These are phyloP conservation scores for Stichopus horrens DNA, from an alignment of 53 echinoderm and acorn worm genomes.

Conservation along the genomic window DNA sequence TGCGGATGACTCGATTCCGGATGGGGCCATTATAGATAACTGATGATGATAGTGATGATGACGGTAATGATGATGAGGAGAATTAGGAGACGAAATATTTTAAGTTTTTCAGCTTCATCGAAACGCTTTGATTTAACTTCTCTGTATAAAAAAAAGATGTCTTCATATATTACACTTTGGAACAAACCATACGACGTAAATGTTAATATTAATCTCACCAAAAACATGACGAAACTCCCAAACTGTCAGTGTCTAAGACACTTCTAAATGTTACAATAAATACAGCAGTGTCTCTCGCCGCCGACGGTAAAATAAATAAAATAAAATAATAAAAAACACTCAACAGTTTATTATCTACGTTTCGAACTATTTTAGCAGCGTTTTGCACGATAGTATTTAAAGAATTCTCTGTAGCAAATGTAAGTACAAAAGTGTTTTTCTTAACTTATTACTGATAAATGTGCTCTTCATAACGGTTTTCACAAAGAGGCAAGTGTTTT, in stretches of 20 bases:
- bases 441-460: constrained; percentile 13
- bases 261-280: not conserved
- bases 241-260: not conserved
- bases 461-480: constrained; percentile 18
- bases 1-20: no score
- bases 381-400: not conserved
- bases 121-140: no score
- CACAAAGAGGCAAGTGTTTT: not conserved
- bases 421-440: constrained; percentile 13
- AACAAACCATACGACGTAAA: constrained; percentile 16
- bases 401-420: constrained; percentile 7
- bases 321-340: not conserved
- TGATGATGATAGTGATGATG: no score
- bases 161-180: constrained; percentile 29
- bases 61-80: no score
- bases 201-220: not conserved
- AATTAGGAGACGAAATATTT: no score
- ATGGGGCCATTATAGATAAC: no score
- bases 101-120: no score
- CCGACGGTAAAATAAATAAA: not conserved
- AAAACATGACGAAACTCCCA: not conserved
- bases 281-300: not conserved
- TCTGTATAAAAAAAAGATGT: not conserved
- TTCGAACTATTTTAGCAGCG: not conserved
- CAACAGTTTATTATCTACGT: not conserved